Base-by-base conservation (phyloP, 92 coral and sea anemone species). In the Epizoanthus rinbou region DNA sequence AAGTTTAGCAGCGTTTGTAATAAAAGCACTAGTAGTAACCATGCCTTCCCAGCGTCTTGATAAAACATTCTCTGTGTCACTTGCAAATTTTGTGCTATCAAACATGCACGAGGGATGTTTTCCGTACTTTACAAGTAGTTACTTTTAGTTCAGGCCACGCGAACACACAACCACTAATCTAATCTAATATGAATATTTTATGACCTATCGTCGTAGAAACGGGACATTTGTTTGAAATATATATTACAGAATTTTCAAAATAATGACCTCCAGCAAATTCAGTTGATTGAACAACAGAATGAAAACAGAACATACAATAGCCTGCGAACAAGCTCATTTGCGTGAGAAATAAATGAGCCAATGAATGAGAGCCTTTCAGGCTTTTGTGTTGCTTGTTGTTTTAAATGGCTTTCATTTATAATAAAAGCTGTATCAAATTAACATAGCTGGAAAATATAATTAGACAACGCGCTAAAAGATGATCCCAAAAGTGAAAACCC, bases 151-250 rank as follows among this genome's bases (percentile, higher is more conserved):
- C 18, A 41, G 57, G 57, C 58, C 59, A 71, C 59, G 35, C 58
- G 15, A 70, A 17, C 43, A 70, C 75, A 41, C 16, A 71, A 13
- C 6, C 54, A 19, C 31, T 23, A 16, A 19, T 41, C 19, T 71
- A 50, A 50, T 13, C 7, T 39, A 71, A 8, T 41, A 71, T 71
- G 57, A 45, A 71, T 71, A 43, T 45, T 45, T 43, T 41, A 71
- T 71, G 57, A 45, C 8, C 23, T 25, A 71, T 71, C 58, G 73
- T 67, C 73, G 47, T 67, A 35, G 73, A 67, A 67, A 67, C 73
- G 21, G 73, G 73, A 17, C 9, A 28, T 64, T 64, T 23, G 69
- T 10, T 33, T 9, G n/a, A 23, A 64, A 64, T 17, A 19, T 13
- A 9, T 64, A 18, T n/a, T n/a, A 64, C 69, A 64, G 15, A 22